Evolutionary conservation across 2,113 vertebrate species (phyloP).

Genomic region (Nymphicus hollandicus): DNA sequence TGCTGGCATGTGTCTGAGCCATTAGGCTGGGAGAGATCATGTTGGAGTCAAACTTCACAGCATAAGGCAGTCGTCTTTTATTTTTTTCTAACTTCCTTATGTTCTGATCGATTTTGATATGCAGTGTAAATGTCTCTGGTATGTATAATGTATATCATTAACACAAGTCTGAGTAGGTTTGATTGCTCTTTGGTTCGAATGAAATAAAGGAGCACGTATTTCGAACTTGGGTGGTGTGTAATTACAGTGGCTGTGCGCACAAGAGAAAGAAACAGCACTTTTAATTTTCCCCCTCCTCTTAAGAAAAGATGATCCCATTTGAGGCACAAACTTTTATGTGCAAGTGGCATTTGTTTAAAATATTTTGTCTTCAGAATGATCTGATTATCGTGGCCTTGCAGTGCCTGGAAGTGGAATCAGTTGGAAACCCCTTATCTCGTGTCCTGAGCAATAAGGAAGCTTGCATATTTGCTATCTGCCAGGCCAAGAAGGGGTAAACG

Average conservation of each 20-base stretch:
- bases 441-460: neutral
- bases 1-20: neutral
- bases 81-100: constrained; percentile 10
- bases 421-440: neutral
- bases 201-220: neutral
- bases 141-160: neutral
- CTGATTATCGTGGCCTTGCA: neutral
- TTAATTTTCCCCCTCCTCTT: neutral
- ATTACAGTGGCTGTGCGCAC: neutral
- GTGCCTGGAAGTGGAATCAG: neutral
- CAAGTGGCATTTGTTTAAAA: neutral
- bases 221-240: neutral
- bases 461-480: neutral
- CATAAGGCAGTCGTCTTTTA: neutral
- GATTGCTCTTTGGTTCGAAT: constrained; percentile 23
- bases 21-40: neutral
- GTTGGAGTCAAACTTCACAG: neutral
- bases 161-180: constrained; percentile 7
- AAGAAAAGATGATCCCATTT: neutral
- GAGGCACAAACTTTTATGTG: neutral
- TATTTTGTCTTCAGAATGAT: neutral
- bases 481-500: neutral
- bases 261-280: neutral
- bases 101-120: neutral
- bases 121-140: constrained; percentile 12